Base-by-base conservation (phyloP, 2,113 vertebrate genomes). In the Orycteropus afer region DNA sequence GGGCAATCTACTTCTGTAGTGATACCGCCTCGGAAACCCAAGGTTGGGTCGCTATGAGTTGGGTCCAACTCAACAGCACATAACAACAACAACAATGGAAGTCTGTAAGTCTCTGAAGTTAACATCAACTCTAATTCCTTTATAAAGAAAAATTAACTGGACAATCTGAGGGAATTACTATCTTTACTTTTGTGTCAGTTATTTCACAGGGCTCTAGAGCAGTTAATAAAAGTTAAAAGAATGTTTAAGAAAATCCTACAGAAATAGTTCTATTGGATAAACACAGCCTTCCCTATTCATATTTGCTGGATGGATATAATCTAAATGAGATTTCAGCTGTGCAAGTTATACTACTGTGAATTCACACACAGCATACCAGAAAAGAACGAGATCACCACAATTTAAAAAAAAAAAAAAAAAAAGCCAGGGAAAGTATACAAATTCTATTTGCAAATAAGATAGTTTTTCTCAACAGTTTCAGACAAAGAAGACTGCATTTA, bases 51-150 rank as follows among this genome's bases (percentile, higher is more conserved):
- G n/a, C n/a, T n/a, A n/a, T n/a, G n/a, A n/a, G n/a, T n/a, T n/a
- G n/a, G n/a, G n/a, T n/a, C n/a, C n/a, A n/a, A n/a, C n/a, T n/a
- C n/a, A n/a, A n/a, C n/a, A n/a, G n/a, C n/a, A n/a, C n/a, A n/a
- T n/a, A n/a, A n/a, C n/a, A n/a, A n/a, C n/a, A n/a, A n/a, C n/a
- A n/a, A 79, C 73, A 69, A 1, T 55, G 37, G 42, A 89, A 89
- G 27, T 76, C 63, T 76, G 1, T 13, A 78, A 55, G n/a, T 51
- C 59, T 95, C 57, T 27, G 81, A 89, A 51, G 40, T 49, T n/a
- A 92, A 11, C 67, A 63, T 88, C 45, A 78, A 65, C 20, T 96
- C 77, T 40, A 85, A 40, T 91, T 90, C 57, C 42, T 92, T 97
- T 87, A 40, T 13, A 55, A 82, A 93, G 74, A 86, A 95, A 81